Conservation (phyloP, 1,140 invertebrate genomes). For the Leptinotarsa lineolata region DNA sequence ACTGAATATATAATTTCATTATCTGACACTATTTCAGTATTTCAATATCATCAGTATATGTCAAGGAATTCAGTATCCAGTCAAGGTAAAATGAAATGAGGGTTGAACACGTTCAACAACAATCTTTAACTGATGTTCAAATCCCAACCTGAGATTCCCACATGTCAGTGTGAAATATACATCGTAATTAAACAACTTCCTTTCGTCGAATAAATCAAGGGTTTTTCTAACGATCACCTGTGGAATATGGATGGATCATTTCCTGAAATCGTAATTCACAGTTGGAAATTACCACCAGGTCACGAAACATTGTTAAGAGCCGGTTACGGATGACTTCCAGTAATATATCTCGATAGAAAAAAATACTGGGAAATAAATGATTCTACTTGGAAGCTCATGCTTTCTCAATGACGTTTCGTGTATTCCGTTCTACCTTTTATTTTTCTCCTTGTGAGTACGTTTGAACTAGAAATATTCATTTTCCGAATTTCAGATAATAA, state of each 20-base stretch:
- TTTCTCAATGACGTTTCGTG: not conserved
- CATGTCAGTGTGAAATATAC: conserved; percentile 35
- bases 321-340: not conserved
- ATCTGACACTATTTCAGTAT: too few species aligned
- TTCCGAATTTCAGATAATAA: too few species aligned
- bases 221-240: conserved; percentile 34
- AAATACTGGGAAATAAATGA: conserved; percentile 2
- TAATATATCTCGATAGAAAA: conserved; percentile 7
- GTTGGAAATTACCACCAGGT: conserved; percentile 21
- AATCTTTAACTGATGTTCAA: too few species aligned
- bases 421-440: not conserved
- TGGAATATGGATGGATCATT: conserved; percentile 35
- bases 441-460: too few species aligned
- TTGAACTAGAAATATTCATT: not conserved
- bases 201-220: conserved; percentile 29
- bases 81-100: too few species aligned
- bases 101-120: too few species aligned
- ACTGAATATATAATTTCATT: too few species aligned
- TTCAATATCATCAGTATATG: too few species aligned
- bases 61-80: too few species aligned
- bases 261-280: conserved; percentile 30
- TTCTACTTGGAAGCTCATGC: not conserved
- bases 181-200: conserved; percentile 35
- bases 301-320: conserved; percentile 24
- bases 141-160: not conserved